Evolutionary conservation across 1,140 invertebrate species (phyloP), one percentile per base, ranked within the genome.

Genomic region (Drosophila carrolli): DNA sequence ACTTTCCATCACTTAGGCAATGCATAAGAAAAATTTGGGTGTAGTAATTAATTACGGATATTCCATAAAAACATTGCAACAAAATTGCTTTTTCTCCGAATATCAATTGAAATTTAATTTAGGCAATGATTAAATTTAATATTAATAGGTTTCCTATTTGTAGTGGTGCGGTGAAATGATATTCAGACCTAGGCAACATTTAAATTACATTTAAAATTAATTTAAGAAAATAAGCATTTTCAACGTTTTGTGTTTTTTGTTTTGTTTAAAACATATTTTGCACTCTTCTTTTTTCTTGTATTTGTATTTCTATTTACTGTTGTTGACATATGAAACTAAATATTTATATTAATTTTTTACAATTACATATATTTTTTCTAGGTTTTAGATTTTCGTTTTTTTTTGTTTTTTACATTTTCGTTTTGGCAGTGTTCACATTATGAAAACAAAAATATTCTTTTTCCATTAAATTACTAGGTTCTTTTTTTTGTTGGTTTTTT

Each of bases 261-360:
- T 80, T 80, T 90, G 85, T 90, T 90, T 90, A 82, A 86, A 90
- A 90, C 85, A 90, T 90, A 86, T 85, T 90, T 90, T 90, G 85
- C 85, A 90, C 85, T 90, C 86, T 80, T 86, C 81, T 76, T 58
- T 63, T 61, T 72, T 75, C 74, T 82, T 60, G 58, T 66, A 56
- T 60, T 47, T 78, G 53, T 71, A 75, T 61, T 67, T 75, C 58
- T 60, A 61, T 66, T 75, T 43, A 65, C 77, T 58, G 43, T 61
- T 67, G 67, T 66, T 41, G 68, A 71, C 43, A 35, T 70, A 71
- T 53, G 53, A 57, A 71, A 57, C 66, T 71, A 71, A 58, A 59
- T 63, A 51, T 38, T 44, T 62, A 61, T 53, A 48, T 38, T 62
- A 76, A 57, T 50, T 54, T 47, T 63, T 77, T 63, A 60, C 51